Conservation (phyloP, 1,140 invertebrate species). For the Chironomus striatipennis region DNA sequence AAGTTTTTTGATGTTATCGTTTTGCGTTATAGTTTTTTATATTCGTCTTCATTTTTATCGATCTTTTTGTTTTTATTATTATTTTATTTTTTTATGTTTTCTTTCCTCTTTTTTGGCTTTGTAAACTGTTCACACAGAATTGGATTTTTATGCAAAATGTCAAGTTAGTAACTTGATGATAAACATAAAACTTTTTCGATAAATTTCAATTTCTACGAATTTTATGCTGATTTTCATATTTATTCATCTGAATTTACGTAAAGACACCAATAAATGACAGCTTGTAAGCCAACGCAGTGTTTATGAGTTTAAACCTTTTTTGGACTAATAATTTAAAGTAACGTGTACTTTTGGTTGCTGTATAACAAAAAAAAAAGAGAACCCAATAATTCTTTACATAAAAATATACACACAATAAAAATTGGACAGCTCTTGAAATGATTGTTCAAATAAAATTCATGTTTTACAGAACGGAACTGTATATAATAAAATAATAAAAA, state of each 20-base stretch:
- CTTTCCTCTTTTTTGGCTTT: not conserved
- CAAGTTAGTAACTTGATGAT: not conserved
- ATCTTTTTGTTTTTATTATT: not conserved
- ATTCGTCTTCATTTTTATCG: no score
- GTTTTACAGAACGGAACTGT: no score
- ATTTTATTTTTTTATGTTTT: not conserved
- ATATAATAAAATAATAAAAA: no score
- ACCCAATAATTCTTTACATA: no score
- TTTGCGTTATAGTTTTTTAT: no score
- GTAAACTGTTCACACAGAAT: not conserved
- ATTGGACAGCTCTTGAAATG: not conserved
- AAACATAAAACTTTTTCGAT: not conserved
- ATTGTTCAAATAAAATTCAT: not conserved
- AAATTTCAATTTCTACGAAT: not conserved
- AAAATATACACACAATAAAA: not conserved
- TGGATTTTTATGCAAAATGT: constrained; percentile 14
- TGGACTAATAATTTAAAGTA: not conserved
- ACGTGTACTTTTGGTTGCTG: no score
- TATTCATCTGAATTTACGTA: not conserved
- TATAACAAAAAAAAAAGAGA: no score
- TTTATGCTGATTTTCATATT: constrained; percentile 7
- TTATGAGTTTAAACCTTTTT: not conserved
- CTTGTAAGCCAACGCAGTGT: not conserved
- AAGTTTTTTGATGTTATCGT: not conserved
- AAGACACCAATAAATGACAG: not conserved